Evolutionary conservation across 2,888 invertebrate genomes (phyloP), one percentile per base, ranked within the genome.

Genomic region (Himalopsyche kuldschensis): DNA sequence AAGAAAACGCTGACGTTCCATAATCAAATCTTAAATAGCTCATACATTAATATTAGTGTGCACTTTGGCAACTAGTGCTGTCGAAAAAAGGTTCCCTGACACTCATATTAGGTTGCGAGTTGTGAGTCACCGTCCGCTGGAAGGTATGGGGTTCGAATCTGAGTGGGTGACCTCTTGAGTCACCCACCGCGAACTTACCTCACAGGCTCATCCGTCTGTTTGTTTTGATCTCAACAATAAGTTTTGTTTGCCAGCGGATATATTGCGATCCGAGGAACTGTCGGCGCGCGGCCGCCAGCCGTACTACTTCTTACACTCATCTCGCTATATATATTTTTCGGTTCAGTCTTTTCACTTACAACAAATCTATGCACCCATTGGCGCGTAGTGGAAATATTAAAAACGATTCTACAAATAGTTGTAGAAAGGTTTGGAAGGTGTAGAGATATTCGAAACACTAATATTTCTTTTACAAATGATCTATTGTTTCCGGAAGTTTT

Each of bases 151-250:
- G 79, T 5, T 55, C 55, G 55, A 20, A 55, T 55, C 55, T 79
- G 30, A 24, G 55, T 31, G 27, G 80, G 69, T 31, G 55, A 55
- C 55, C 55, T 55, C 55, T 55, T 55, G 20, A 55, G 55, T 55
- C 35, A 32, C 32, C 77, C 75, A 75, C 55, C 55, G 55, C 55
- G 55, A 55, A 20, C 55, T 55, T 55, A 55, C 55, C 55, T 80
- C 80, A 31, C 81, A 79, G 82, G 30, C 81, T 82, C 85, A 79
- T 84, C 84, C 82, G 82, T 82, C 82, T 85, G 85, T 85, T 84
- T 85, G 85, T 85, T 85, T 85, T 85, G 85, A 85, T 85, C 85
- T 85, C 85, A 82, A 85, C 85, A 85, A 84, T 85, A 85, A 85
- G 84, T 85, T 85, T 85, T 85, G 85, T 85, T 85, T 84, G 82